Evolutionary conservation across 35 echinoderm and acorn worm species (phyloP).

Genomic region (Heliocidaris tuberculata): DNA sequence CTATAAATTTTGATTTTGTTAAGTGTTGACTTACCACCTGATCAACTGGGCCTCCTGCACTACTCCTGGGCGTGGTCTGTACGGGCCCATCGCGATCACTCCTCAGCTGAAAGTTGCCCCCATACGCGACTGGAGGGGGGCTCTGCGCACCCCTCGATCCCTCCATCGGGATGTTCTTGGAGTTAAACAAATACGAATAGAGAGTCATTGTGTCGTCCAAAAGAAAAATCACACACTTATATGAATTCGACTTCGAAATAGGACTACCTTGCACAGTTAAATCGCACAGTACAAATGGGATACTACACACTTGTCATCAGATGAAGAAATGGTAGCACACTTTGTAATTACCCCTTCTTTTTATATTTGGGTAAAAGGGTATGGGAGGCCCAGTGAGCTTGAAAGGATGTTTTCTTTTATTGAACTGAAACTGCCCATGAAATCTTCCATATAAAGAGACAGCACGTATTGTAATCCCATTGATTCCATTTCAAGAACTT

Average conservation of each 20-base stretch:
- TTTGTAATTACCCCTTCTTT: too few species aligned
- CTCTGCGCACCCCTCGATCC: not conserved
- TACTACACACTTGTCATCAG: not conserved
- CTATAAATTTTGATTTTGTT: not conserved
- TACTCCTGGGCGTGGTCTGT: conserved; percentile 3
- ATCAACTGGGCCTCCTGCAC: not conserved
- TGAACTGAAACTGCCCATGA: not conserved
- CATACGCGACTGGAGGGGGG: not conserved
- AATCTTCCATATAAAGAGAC: not conserved
- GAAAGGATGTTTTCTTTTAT: not conserved
- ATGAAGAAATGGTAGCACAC: not conserved
- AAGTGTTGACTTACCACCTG: not conserved
- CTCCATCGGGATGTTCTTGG: not conserved
- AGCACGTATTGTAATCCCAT: not conserved
- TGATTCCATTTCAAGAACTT: not conserved
- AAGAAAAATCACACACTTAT: not conserved
- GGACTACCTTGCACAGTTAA: not conserved
- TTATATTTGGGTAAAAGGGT: too few species aligned
- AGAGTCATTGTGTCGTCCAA: not conserved
- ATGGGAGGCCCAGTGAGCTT: not conserved
- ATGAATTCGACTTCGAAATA: not conserved
- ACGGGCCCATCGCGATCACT: not conserved
- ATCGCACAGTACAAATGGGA: not conserved
- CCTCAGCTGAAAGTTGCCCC: conserved; percentile 19
- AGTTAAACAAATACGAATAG: not conserved